Evolutionary conservation across 2,113 vertebrate genomes (phyloP).

Genomic region (Erythrolamprus reginae): DNA sequence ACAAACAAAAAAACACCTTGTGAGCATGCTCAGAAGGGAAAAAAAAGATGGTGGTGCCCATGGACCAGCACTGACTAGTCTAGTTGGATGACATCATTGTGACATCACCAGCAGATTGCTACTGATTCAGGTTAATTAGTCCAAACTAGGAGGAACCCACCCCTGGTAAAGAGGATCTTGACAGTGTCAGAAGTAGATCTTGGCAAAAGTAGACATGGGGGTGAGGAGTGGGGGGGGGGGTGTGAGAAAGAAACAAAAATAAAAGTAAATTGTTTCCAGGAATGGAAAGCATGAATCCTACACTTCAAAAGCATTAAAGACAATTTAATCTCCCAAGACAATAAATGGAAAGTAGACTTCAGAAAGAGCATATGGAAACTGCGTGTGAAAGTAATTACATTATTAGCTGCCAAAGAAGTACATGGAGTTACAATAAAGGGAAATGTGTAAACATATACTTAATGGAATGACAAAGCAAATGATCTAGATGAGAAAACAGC

Average conservation of each 20-base stretch:
- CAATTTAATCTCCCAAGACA: neutral
- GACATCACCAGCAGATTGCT: too few relatives aligned
- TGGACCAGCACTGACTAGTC: too few relatives aligned
- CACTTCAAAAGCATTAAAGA: neutral
- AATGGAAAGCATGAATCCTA: neutral
- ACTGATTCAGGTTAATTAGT: too few relatives aligned
- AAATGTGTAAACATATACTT: neutral
- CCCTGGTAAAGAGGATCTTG: neutral
- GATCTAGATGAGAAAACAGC: neutral
- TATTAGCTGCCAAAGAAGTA: neutral
- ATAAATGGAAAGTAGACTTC: neutral
- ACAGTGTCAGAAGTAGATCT: neutral
- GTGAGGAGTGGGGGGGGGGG: fast-evolving
- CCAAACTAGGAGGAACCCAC: too few relatives aligned
- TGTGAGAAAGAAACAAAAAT: neutral
- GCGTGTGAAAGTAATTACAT: neutral
- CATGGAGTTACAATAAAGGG: neutral
- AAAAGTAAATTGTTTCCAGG: neutral
- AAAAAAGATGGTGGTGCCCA: too few relatives aligned
- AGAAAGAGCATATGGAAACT: neutral
- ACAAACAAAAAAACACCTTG: too few relatives aligned
- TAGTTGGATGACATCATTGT: too few relatives aligned
- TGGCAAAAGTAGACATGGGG: neutral
- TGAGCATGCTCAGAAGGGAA: too few relatives aligned
- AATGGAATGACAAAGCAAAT: neutral